These are phyloP conservation scores for Nothocercus julius DNA, from an alignment of 2,113 vertebrate genomes.

Conservation along the genomic window DNA sequence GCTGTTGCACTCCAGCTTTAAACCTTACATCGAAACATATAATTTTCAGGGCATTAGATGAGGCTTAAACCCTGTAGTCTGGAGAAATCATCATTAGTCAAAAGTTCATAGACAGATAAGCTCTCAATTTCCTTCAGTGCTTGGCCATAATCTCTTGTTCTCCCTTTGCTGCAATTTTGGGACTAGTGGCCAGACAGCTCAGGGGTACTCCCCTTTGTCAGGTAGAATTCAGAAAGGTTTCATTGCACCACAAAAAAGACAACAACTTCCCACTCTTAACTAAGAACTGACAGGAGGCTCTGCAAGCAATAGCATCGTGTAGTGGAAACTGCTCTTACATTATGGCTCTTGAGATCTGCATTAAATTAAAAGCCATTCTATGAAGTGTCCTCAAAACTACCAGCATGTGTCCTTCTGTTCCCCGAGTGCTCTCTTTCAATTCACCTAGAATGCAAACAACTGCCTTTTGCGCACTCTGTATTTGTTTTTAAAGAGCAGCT, in stretches of 20 bases:
- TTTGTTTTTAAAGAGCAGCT: constrained; percentile 20
- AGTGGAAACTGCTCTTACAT: neutral
- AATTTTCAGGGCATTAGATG: neutral
- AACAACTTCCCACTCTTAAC: neutral
- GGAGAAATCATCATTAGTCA: neutral
- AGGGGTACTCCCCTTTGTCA: neutral
- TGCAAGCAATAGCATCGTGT: neutral
- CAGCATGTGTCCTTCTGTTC: rapidly evolving
- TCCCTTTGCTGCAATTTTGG: neutral
- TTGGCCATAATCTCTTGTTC: neutral
- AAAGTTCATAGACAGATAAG: neutral
- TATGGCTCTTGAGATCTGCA: neutral
- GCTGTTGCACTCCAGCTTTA: neutral
- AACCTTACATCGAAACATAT: neutral
- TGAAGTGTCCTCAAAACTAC: neutral
- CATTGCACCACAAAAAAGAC: neutral
- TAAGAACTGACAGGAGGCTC: neutral
- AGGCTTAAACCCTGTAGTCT: neutral
- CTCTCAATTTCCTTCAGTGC: neutral
- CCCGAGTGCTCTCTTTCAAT: neutral
- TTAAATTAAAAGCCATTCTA: neutral
- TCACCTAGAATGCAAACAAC: constrained; percentile 35
- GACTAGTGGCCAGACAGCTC: rapidly evolving
- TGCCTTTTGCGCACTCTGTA: neutral
- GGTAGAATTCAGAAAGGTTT: neutral